Evolutionary conservation across 2,797 vertebrate genomes (phyloP), one percentile per base, ranked within the genome.

Genomic region (Anguilla obscura): DNA sequence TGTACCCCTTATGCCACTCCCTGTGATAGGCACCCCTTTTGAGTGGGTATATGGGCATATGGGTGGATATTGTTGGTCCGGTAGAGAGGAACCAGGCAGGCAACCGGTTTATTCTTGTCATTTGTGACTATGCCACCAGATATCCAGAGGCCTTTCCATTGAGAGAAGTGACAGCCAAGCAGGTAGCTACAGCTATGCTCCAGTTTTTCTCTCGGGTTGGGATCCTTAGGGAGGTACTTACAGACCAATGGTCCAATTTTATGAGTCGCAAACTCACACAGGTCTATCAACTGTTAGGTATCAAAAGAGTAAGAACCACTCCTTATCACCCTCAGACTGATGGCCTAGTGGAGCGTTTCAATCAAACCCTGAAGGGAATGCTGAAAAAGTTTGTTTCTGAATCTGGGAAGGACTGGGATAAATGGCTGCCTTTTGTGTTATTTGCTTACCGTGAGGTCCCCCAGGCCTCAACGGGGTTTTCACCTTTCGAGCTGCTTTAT

Each of bases 101-200:
- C 1, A 86, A 90, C 21, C 21, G 30, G 18, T 90, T 86, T 10
- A 79, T 89, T 10, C 8, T 84, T 2, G 86, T 87, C 0, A 66
- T 89, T 10, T 87, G 50, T 90, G 85, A 89, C 33, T 89, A 89
- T 86, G 71, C 85, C 7, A 90, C 85, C 30, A 87, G 85, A 30
- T 89, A 90, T 21, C 82, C 45, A 12, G 80, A 88, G 30, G 82
- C 58, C 60, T 86, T 66, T 54, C 88, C 90, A 14, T 24, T 89
- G 0, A 82, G 33, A 45, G 50, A 83, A 5, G 40, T 88, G 0
- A 88, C n/a, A 0, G 79, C 85, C 8, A 86, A 5, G 33, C 76
- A 56, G 24, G 24, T 45, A 18, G 87, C 80, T 52, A 18, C 50
- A 8, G 50, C 7, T 16, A 9, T 16, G 24, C 18, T 86, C 3